Conservation (phyloP, 92 coral and sea anemone species). For the Palythoa heliodiscus region DNA sequence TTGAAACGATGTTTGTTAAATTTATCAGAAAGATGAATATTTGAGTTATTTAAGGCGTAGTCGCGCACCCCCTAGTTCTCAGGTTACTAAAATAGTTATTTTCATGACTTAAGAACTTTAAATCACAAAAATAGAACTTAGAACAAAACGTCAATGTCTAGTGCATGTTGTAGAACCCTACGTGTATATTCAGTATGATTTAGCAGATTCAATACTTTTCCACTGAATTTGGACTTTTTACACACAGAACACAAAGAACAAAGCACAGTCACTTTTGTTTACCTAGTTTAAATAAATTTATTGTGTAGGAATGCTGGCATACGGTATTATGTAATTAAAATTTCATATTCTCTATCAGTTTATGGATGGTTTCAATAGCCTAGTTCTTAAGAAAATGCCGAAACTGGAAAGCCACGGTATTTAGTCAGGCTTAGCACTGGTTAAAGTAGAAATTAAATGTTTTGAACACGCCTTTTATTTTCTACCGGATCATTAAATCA, state of each 20-base stretch:
- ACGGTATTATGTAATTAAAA: no score
- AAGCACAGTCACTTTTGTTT: neutral
- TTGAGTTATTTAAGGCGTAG: conserved; percentile 5
- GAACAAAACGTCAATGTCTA: neutral
- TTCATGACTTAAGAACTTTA: neutral
- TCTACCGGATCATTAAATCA: no score
- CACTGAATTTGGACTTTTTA: no score
- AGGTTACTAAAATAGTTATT: neutral
- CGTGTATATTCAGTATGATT: neutral
- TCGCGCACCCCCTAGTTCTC: neutral
- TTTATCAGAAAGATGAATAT: neutral
- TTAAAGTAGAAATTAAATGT: no score
- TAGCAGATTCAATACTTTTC: neutral
- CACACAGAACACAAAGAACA: neutral
- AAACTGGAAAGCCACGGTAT: no score
- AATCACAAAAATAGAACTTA: neutral
- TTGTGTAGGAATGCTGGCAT: no score
- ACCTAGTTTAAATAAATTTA: no score
- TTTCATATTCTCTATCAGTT: no score
- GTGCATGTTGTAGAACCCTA: neutral
- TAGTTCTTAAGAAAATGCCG: no score
- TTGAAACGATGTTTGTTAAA: neutral
- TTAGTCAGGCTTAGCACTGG: no score
- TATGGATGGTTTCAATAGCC: no score
- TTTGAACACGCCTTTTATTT: no score